Conservation (phyloP, 1,140 invertebrate genomes). For the Aphelenchoides fujianensis region DNA sequence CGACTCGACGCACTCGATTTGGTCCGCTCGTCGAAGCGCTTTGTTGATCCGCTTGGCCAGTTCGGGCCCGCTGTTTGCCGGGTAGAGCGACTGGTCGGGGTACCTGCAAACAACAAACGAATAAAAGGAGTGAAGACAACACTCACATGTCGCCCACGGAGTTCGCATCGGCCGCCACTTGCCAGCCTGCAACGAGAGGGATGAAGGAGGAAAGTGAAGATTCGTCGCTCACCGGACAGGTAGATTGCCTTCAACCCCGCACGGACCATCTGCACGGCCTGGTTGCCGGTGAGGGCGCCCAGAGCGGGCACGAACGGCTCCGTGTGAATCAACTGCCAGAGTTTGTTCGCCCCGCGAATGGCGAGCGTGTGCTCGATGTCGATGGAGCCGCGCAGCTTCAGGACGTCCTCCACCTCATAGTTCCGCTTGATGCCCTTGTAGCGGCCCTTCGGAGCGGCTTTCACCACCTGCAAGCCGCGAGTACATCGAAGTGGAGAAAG, state of each 20-base stretch:
- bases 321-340: constrained; percentile 62
- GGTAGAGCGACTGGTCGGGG: constrained; percentile 64
- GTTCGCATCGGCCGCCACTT: constrained; percentile 63
- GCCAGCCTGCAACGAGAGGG: constrained; percentile 58
- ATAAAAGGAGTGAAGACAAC: too few species aligned
- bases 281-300: constrained; percentile 63
- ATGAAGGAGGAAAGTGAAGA: neutral
- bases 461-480: constrained; percentile 50
- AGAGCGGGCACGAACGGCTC: constrained; percentile 60
- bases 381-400: constrained; percentile 62
- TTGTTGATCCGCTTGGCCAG: constrained; percentile 62
- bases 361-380: constrained; percentile 63
- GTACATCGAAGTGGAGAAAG: neutral
- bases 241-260: constrained; percentile 64
- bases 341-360: constrained; percentile 59
- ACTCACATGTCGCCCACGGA: constrained; percentile 62
- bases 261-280: constrained; percentile 64
- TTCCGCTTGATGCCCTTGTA: constrained; percentile 61
- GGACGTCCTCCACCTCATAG: constrained; percentile 63
- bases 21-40: constrained; percentile 60
- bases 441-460: constrained; percentile 60
- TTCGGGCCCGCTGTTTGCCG: constrained; percentile 63
- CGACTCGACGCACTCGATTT: constrained; percentile 50
- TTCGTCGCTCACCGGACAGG: constrained; percentile 54
- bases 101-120: too few species aligned